Evolutionary conservation across 2,888 invertebrate species (phyloP), one percentile per base, ranked within the genome.

Genomic region (Synanthedon formicaeformis): DNA sequence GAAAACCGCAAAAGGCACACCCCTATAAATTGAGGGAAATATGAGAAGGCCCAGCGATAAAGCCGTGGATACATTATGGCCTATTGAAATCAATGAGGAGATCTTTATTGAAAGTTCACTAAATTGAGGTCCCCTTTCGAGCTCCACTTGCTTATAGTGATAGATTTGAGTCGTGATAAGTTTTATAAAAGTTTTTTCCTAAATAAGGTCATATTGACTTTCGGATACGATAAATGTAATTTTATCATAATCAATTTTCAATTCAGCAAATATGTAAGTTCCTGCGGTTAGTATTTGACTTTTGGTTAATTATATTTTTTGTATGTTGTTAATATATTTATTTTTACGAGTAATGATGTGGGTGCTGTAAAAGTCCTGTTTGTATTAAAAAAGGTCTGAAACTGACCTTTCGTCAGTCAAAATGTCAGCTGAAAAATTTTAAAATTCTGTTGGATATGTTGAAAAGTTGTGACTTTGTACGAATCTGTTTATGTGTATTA

Each of bases 21-120:
- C 75, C 69, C 65, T 69, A 81, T 83, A 79, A 82, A 81, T 80
- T 78, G 73, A 61, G 65, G 65, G 65, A 76, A 78, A 80, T 80
- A 78, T 81, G 71, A 76, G 69, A 66, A 65, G 67, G 66, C 58
- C 69, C 68, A 54, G 51, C 72, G 76, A 82, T 81, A 82, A 83
- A 81, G 73, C 76, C 73, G 63, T 67, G 65, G 68, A 67, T 77
- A 79, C 75, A 73, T 75, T 78, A 78, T 70, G 68, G 72, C 61
- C 77, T 68, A 81, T 82, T 78, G 77, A 81, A 82, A 82, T 78
- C 81, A 78, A 82, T 81, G 73, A 73, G 55, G 56, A 59, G 71
- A 73, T 74, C 78, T 79, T 80, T 77, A 82, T 81, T 73, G 76
- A 71, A 75, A 76, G 67, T 75, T 75, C 65, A 70, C 69, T 75